phyloP scores from a whole-genome alignment of 2,113 vertebrate species.

The Zootoca vivipara region DNA sequence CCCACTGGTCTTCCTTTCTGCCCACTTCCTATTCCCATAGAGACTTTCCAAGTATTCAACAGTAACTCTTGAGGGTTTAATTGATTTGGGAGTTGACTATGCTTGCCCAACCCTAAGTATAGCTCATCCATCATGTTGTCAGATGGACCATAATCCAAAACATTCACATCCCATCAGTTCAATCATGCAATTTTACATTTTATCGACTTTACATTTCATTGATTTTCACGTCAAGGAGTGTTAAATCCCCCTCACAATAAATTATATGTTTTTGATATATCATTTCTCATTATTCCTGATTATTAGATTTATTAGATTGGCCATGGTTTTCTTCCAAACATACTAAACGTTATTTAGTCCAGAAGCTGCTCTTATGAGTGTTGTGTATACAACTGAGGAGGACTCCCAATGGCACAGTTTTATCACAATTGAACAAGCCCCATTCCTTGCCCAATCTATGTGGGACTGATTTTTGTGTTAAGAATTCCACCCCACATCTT shows the following conservation, averaged over 20 bases:
- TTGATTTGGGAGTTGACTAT: not conserved
- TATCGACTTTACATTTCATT: not conserved
- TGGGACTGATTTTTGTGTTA: too few species aligned
- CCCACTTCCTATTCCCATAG: not conserved
- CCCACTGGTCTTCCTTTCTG: not conserved
- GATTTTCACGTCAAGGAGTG: not conserved
- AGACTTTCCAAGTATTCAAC: not conserved
- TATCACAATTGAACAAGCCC: not conserved
- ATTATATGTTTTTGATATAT: not conserved
- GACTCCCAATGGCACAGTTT: not conserved
- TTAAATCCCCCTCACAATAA: not conserved
- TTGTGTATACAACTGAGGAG: not conserved
- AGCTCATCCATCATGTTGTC: not conserved
- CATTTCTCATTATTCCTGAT: not conserved
- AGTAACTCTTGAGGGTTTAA: not conserved
- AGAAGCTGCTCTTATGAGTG: not conserved
- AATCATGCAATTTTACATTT: not conserved
- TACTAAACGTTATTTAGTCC: not conserved
- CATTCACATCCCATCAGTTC: not conserved
- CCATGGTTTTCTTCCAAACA: not conserved
- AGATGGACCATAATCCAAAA: not conserved
- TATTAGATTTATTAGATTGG: not conserved
- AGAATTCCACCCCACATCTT: too few species aligned
- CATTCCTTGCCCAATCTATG: too few species aligned
- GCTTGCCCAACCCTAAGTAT: not conserved